Evolutionary conservation across 2,797 vertebrate species (phyloP), one percentile per base, ranked within the genome.

Genomic region (Lates japonicus): DNA sequence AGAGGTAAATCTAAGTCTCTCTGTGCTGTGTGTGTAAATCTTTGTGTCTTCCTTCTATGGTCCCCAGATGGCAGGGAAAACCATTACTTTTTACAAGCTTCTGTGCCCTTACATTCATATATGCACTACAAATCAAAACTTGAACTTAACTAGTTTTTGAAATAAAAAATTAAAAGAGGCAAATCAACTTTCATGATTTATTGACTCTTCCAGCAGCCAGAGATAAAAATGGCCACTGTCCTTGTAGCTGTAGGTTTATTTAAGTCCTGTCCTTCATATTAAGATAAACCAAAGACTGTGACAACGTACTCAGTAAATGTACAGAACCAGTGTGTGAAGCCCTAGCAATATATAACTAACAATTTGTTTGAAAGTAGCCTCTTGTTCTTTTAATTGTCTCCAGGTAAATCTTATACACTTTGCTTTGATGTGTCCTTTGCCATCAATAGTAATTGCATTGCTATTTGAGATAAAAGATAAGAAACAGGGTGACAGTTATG

Each of bases 261-360:
- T 62, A 31, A 49, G 17, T 17, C 29, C 42, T 54, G 65, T 67
- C 49, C 66, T 44, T 71, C 20, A 55, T 41, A 55, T 58, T 14
- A 25, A 62, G 48, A 61, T 76, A n/a, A 64, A 59, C 8, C 22
- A n/a, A 48, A 42, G 54, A 13, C 59, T 59, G 20, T 6, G 19
- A 35, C n/a, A 41, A 35, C 44, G 46, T 19, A 35, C 35, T 64
- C 49, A 39, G 12, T 8, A 6, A 17, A 29, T 31, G 25, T 31
- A 7, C 31, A 29, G 12, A 11, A 46, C 25, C 20, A 13, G 25
- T 29, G 25, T 29, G 2, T n/a, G n/a, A n/a, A n/a, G n/a, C n/a
- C n/a, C n/a, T n/a, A 29, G 25, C 25, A 29, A 29, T 29, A 29
- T 29, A 29, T 29, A 25, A 39, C 3, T 22, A 7, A 37, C 17